Conservation (phyloP, 2,888 invertebrate species). For the Agriopis marginaria region DNA sequence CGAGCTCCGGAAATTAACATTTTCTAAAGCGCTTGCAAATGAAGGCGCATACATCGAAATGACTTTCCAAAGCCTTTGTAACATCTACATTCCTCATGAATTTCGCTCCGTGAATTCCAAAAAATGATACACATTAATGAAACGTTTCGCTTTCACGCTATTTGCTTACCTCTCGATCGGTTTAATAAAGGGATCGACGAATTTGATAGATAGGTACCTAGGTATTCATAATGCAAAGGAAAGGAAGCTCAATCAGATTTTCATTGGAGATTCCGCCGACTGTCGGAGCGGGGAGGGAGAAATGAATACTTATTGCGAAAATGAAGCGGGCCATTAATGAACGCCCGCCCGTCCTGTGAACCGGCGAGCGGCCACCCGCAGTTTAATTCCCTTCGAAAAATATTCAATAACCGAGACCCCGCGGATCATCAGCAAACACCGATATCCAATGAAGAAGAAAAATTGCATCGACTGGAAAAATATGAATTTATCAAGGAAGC, state of each 20-base stretch:
- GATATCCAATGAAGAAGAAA: slow-evolving; percentile 63
- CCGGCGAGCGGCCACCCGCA: slow-evolving; percentile 60
- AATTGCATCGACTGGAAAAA: slow-evolving; percentile 62
- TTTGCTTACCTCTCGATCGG: slow-evolving; percentile 68
- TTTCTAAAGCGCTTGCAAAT: slow-evolving; percentile 74
- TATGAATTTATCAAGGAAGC: slow-evolving; percentile 50
- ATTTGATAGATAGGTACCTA: slow-evolving; percentile 69
- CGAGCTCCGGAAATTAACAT: slow-evolving; percentile 69
- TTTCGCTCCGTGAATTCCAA: slow-evolving; percentile 52
- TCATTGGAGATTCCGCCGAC: slow-evolving; percentile 67
- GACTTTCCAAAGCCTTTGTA: slow-evolving; percentile 67
- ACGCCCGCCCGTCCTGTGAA: slow-evolving; percentile 64
- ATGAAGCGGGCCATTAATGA: slow-evolving; percentile 81
- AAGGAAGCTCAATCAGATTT: slow-evolving; percentile 81
- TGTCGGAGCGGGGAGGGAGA: slow-evolving; percentile 57
- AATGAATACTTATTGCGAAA: slow-evolving; percentile 85
- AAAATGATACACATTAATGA: slow-evolving; percentile 65
- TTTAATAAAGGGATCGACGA: slow-evolving; percentile 71
- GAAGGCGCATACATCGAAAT: slow-evolving; percentile 68
- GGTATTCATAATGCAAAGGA: slow-evolving; percentile 76
- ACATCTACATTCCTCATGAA: slow-evolving; percentile 57
- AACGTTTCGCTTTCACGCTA: slow-evolving; percentile 61
- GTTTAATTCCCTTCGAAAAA: slow-evolving; percentile 80
- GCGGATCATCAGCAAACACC: slow-evolving; percentile 65
- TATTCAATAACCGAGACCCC: slow-evolving; percentile 78